Base-by-base conservation (phyloP, 2,113 vertebrate species). In the Takifugu flavidus region DNA sequence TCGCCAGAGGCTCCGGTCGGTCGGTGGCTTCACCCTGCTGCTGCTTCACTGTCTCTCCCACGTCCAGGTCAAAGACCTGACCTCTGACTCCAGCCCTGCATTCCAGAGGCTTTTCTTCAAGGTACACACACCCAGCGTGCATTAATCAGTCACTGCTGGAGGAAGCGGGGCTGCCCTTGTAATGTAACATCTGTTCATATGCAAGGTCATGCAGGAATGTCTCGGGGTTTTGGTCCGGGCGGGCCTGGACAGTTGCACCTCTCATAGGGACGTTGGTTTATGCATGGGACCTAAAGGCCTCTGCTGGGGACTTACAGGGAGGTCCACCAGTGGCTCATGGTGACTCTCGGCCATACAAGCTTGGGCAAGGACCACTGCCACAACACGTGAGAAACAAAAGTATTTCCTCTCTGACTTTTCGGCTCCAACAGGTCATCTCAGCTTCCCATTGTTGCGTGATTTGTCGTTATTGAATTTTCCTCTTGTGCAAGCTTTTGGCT, bases 11-110 rank as follows among this genome's bases (percentile, higher is more conserved):
- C 86, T 96, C 53, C 82, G 86, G 14, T 94, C 91, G 0, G 91
- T 85, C 25, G 95, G 95, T 4, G 79, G 88, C 14, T 94, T 96
- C 54, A 77, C 92, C 39, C 88, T 97, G 46, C 72, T 97, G 44
- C 83, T 98, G 0, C 86, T 94, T 3, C 93, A 93, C 76, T 94
- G 92, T 69, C 59, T 92, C 53, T 92, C 93, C 65, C 94, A 95
- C 6, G 54, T 95, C 25, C 6, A 82, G 27, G 62, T 85, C 0
- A 65, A 82, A 1, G 84, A 94, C 58, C 74, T 93, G 75, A 58
- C 26, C 59, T 79, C 83, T 0, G 91, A 95, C 70, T 73, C 75
- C 63, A 87, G 20, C 34, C 89, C 93, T 2, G 50, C 72, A 28
- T 96, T 94, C 66, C 91, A 88, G 55, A 88, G 88, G 34, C 68